These are phyloP conservation scores for Loris lydekkerianus DNA, from an alignment of 2,797 vertebrate species.

Conservation along the genomic window DNA sequence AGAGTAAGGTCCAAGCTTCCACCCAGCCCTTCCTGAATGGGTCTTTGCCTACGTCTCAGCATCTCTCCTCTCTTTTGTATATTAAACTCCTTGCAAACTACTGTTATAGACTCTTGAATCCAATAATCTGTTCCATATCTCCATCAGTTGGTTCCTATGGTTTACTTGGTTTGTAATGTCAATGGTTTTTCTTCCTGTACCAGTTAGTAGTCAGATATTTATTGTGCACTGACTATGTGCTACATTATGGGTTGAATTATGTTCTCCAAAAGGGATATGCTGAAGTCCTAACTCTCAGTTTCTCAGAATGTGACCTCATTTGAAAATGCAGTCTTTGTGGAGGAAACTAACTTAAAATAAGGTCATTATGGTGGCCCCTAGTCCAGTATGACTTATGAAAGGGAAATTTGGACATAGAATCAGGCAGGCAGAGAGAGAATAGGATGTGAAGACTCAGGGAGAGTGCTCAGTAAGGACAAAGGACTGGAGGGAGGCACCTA, in stretches of 20 bases:
- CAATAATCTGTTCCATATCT: background rate
- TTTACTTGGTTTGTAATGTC: slow-evolving; percentile 6
- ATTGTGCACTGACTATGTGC: background rate
- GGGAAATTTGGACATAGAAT: background rate
- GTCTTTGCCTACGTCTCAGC: background rate
- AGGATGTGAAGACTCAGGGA: background rate
- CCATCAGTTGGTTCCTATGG: background rate
- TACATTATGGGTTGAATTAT: background rate
- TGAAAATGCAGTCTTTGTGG: background rate
- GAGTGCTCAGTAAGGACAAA: background rate
- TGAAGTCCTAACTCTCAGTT: background rate
- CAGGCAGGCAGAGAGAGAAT: background rate
- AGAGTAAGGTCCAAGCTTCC: background rate
- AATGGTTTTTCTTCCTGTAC: background rate
- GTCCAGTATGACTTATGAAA: background rate
- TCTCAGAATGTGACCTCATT: background rate
- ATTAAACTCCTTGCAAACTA: background rate
- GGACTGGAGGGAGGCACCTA: background rate
- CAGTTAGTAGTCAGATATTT: background rate
- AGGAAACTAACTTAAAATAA: slow-evolving; percentile 17
- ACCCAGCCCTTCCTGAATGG: background rate
- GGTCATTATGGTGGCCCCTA: background rate
- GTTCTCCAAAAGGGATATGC: background rate
- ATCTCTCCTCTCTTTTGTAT: background rate
- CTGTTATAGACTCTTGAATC: background rate